A percentile compares a stretch with the other conserved stretches of the same genome.
Conservation (phyloP, 2,888 invertebrate genomes). For the Gisinianus flammeolus region DNA sequence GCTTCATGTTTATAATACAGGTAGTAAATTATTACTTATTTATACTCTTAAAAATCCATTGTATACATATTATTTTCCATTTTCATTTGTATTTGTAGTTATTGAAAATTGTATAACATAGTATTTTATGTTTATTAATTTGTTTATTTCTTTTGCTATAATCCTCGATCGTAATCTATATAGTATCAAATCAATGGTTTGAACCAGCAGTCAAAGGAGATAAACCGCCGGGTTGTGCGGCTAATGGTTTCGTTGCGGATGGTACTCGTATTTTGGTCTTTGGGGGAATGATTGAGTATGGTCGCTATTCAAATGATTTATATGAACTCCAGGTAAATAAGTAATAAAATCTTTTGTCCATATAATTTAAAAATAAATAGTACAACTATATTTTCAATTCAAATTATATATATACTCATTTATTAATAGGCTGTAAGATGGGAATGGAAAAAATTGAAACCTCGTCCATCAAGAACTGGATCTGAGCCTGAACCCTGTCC, state of each 20-base stretch:
- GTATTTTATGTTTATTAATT: no score
- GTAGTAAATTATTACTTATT: slow-evolving; percentile 65
- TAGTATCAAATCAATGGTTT: slow-evolving; percentile 98
- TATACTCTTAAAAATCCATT: not conserved
- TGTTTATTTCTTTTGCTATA: no score
- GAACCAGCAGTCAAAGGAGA: slow-evolving; percentile 97
- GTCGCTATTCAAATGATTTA: slow-evolving; percentile 97
- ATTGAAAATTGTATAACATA: no score
- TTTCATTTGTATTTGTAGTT: no score
- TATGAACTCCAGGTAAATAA: slow-evolving; percentile 81
- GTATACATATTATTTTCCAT: no score
- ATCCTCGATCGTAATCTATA: not conserved
- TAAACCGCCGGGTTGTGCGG: slow-evolving; percentile 97
- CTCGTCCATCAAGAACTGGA: slow-evolving; percentile 83
- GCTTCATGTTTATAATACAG: slow-evolving; percentile 98
- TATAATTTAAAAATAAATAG: no score
- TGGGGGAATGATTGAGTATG: slow-evolving; percentile 99
- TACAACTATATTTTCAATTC: no score
- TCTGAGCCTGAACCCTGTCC: slow-evolving; percentile 79
- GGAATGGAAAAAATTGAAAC: slow-evolving; percentile 97
- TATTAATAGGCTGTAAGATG: slow-evolving; percentile 77
- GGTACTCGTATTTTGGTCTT: slow-evolving; percentile 95
- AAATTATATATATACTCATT: not conserved
- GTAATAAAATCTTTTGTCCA: no score
- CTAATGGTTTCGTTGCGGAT: slow-evolving; percentile 98